Percentiles rank a stretch among this genome's conserved stretches.
phyloP scores from a whole-genome alignment of 2,113 vertebrate genomes.

The Apistogramma diplotaenia region DNA sequence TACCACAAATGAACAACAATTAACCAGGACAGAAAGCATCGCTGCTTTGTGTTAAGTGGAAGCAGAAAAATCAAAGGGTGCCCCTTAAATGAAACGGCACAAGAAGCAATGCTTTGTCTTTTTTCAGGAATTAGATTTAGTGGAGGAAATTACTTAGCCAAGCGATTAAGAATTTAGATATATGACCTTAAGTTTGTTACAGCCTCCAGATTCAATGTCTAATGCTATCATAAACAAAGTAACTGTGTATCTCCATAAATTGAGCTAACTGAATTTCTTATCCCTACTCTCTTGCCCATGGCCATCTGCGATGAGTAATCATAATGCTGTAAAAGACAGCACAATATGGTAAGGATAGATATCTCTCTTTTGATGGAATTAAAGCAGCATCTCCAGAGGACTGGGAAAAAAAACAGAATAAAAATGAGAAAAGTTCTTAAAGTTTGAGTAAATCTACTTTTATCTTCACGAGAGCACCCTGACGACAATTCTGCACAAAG shows the following conservation, averaged over 20 bases:
- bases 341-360: conserved; percentile 43
- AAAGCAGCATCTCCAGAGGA: conserved; percentile 39
- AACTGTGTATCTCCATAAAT: conserved; percentile 35
- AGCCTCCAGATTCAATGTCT: conserved; percentile 45
- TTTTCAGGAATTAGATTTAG: conserved; percentile 52
- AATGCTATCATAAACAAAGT: conserved; percentile 52
- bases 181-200: conserved; percentile 39
- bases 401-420: background rate
- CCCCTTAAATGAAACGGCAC: background rate
- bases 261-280: conserved; percentile 55
- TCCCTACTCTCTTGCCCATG: conserved; percentile 42
- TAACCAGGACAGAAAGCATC: conserved; percentile 5
- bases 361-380: conserved; percentile 50
- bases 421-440: conserved; percentile 52
- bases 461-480: conserved; percentile 32
- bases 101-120: conserved; percentile 3
- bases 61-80: conserved; percentile 22
- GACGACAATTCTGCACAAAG: conserved; percentile 27
- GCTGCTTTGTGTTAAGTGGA: conserved; percentile 5
- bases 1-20: conserved; percentile 38
- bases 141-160: conserved; percentile 35
- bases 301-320: conserved; percentile 63
- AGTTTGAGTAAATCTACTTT: conserved; percentile 29
- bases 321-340: conserved; percentile 35
- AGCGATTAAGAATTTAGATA: conserved; percentile 44